Percentiles rank a stretch among this genome's conserved stretches.
These are phyloP conservation scores for Protobothrops mucrosquamatus DNA, from an alignment of 2,113 vertebrate species.

Conservation along the genomic window DNA sequence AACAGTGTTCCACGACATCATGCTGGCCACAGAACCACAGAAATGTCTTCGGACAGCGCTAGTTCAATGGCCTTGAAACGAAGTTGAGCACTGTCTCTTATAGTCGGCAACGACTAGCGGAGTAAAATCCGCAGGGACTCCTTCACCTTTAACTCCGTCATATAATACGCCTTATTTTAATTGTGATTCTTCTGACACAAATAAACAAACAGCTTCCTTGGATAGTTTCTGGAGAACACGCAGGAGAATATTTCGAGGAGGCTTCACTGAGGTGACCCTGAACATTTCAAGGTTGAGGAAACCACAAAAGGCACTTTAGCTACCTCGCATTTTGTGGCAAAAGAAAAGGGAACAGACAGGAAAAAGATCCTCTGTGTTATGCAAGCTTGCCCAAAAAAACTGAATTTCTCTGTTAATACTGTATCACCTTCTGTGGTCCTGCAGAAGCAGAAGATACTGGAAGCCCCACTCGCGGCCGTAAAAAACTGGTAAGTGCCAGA, in stretches of 20 bases:
- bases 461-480: not conserved
- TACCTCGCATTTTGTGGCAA: not conserved
- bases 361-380: not conserved
- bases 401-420: not conserved
- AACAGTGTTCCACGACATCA: not conserved
- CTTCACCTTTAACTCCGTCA: too few species aligned
- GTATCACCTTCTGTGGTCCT: not conserved
- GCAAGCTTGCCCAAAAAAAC: not conserved
- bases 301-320: not conserved
- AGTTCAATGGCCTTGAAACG: not conserved
- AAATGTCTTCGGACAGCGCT: not conserved
- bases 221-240: not conserved
- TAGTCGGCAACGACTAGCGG: not conserved
- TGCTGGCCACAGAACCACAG: not conserved
- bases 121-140: too few species aligned
- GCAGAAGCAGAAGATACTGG: not conserved
- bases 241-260: not conserved
- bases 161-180: too few species aligned
- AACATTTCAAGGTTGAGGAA: not conserved
- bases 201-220: not conserved
- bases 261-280: not conserved
- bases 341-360: not conserved
- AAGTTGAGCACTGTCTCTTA: not conserved
- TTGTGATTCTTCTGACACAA: too few species aligned
- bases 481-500: not conserved